Base-by-base conservation (phyloP, 2,113 vertebrate species). In the Lipotes vexillifer region DNA sequence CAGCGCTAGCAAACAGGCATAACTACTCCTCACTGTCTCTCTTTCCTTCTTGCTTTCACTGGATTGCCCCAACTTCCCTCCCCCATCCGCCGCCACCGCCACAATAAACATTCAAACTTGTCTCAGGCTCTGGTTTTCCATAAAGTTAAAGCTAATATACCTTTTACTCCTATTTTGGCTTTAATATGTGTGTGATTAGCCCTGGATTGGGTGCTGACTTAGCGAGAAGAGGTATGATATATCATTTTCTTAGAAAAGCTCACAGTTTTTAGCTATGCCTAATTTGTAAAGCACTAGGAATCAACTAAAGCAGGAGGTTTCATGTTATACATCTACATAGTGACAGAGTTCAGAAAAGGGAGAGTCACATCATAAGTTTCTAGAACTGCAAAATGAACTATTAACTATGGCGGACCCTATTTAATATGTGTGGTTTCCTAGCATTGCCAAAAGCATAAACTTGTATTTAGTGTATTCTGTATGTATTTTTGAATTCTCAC, bases 351-450 rank as follows among this genome's bases (percentile, higher is more conserved):
- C 31, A 68, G 52, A 31, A 85, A 85, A 80, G 46, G 38, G 29
- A 65, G 2, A 72, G 1, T 25, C 41, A 33, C 1, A 9, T 8
- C 15, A 1, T n/a, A 36, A 72, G 2, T 52, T 82, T 95, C 25
- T n/a, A 61, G 57, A 78, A 88, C 41, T 92, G 21, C 20, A 29
- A 38, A 81, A 29, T 66, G 89, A 71, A 69, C 41, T 88, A 0
- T 59, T 18, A 12, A 80, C 8, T 25, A 6, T 18, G 3, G 11
- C 41, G 55, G 33, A 44, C 2, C 1, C 10, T 72, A 27, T 89
- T 97, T 97, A 3, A 0, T 83, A 44, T 78, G 3, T 96, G 23
- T 88, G 65, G 77, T 97, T 97, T 96, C 41, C 41, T 88, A 31
- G 63, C 20, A 55, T 21, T 33, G 8, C 41, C 27, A 63, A 23